These are phyloP conservation scores for Saturnia pavonia DNA, from an alignment of 2,888 invertebrate species.

Conservation along the genomic window DNA sequence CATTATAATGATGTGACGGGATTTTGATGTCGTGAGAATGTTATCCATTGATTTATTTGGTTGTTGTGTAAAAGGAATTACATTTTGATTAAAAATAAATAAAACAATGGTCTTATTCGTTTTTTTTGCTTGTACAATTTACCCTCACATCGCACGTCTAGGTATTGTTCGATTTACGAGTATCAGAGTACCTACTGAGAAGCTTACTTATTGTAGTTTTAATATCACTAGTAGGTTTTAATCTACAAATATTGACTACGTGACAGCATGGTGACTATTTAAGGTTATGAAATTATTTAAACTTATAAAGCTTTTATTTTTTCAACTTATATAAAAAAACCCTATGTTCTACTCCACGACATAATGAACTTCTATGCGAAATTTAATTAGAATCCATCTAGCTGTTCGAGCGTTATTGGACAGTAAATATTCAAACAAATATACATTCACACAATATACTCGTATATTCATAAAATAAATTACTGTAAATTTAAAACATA, in stretches of 20 bases:
- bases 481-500: too few species aligned
- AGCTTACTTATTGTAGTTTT: background rate
- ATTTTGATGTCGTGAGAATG: constrained; percentile 64
- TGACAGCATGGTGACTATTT: background rate
- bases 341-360: background rate
- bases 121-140: background rate
- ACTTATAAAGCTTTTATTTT: background rate
- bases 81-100: constrained; percentile 28
- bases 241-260: background rate
- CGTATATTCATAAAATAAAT: too few species aligned
- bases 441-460: background rate
- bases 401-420: background rate
- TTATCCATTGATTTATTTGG: constrained; percentile 38
- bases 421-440: background rate
- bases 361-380: background rate
- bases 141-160: background rate
- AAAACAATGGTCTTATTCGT: constrained; percentile 2
- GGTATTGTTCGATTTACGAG: background rate
- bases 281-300: background rate
- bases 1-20: constrained; percentile 59
- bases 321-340: background rate
- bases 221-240: background rate
- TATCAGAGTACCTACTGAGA: too few species aligned
- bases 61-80: constrained; percentile 34
- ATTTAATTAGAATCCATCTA: background rate